Conservation (phyloP, 2,797 vertebrate genomes). For the Rhinophrynus dorsalis region DNA sequence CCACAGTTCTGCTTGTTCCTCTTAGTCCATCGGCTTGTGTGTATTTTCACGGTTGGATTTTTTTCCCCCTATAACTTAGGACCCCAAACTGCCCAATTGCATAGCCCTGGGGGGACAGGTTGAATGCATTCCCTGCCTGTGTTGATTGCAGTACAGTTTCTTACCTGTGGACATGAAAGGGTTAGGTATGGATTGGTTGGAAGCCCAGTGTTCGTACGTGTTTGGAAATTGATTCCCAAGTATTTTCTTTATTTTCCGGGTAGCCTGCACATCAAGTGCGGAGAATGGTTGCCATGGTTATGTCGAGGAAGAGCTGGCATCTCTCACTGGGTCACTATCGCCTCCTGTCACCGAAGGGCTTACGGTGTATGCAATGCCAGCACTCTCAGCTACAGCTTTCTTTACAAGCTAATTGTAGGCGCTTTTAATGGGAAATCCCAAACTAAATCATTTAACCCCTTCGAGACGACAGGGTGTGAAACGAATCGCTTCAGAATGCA, state of each 20-base stretch:
- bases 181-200: conserved; percentile 12
- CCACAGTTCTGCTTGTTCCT: not conserved
- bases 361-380: not conserved
- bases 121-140: no score
- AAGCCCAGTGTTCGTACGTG: not conserved
- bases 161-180: not conserved
- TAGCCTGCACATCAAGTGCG: conserved; percentile 24
- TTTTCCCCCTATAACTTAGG: no score
- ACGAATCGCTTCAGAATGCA: no score
- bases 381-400: not conserved
- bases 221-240: conserved; percentile 23
- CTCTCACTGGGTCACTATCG: conserved; percentile 36
- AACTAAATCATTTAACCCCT: no score
- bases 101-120: no score
- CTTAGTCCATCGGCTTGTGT: no score
- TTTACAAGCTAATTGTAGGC: not conserved
- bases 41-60: no score
- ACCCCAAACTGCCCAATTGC: no score
- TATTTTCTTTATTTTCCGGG: conserved; percentile 21
- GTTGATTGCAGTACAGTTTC: not conserved
- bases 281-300: conserved; percentile 46
- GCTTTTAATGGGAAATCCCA: not conserved
- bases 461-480: no score
- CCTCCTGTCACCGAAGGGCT: conserved; percentile 17
- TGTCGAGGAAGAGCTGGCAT: conserved; percentile 32